phyloP scores from a whole-genome alignment of 2,113 vertebrate species.

The Cyanoderma ruficeps region DNA sequence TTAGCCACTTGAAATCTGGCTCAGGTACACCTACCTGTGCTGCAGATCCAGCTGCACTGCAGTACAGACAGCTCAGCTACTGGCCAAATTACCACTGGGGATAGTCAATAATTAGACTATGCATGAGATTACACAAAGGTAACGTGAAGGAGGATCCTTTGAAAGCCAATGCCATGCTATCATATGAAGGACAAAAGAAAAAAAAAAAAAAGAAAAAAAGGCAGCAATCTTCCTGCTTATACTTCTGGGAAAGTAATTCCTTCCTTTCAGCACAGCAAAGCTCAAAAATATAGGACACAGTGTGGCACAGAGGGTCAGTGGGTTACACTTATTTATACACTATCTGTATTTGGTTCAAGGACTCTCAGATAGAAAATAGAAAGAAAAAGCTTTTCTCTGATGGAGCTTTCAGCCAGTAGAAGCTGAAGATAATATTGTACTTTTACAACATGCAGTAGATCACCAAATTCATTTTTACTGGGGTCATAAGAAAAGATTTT shows the following conservation, averaged over 20 bases:
- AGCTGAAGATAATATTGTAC: slow-evolving; percentile 7
- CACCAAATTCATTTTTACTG: slow-evolving; percentile 47
- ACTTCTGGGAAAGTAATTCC: neutral
- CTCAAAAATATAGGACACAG: slow-evolving; percentile 55
- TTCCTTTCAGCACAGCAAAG: slow-evolving; percentile 28
- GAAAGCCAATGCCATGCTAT: neutral
- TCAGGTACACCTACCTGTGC: neutral
- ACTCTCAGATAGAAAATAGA: slow-evolving; percentile 14
- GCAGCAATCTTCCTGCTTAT: neutral
- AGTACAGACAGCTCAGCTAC: neutral
- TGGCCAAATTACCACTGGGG: neutral
- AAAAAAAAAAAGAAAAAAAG: neutral
- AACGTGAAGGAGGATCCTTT: neutral
- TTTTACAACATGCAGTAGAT: slow-evolving; percentile 38
- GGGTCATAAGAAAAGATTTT: slow-evolving; percentile 31
- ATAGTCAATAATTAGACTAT: slow-evolving; percentile 44
- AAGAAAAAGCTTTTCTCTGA: neutral
- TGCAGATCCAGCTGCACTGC: neutral
- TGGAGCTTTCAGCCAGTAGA: neutral
- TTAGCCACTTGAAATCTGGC: neutral
- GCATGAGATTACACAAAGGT: neutral
- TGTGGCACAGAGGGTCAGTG: slow-evolving; percentile 49
- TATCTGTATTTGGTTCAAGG: slow-evolving; percentile 59
- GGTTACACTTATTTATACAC: slow-evolving; percentile 58
- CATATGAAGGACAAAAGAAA: neutral